Base-by-base conservation (phyloP, 2,797 vertebrate species). In the Fratercula arctica region DNA sequence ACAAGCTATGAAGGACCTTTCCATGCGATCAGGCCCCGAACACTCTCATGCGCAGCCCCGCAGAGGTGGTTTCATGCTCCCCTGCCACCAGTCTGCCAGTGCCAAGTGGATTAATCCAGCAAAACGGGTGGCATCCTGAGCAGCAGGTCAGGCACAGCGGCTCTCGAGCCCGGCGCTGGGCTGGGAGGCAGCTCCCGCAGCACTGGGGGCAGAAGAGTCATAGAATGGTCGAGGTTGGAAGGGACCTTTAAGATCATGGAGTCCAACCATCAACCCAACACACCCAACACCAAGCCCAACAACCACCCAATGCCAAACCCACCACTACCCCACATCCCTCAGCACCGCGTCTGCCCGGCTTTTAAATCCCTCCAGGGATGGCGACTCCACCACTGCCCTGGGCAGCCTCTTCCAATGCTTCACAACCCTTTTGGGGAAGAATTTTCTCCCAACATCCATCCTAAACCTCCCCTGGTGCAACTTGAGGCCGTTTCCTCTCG, bases 11-110 rank as follows among this genome's bases (percentile, higher is more conserved):
- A 53, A 66, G 59, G 66, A 64, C 16, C 28, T n/a, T 51, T 45
- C 35, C 2, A 0, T 4, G 33, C 3, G 3, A 16, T 16, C 46
- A n/a, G 46, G 33, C 43, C 18, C 35, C 29, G 3, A 54, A 56
- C 1, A 14, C 20, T 72, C 50, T 12, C 59, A 12, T 1, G 6
- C 39, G 2, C 14, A 25, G 18, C 41, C 16, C 0, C 2, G 25
- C 3, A 2, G 41, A 46, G 41, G 13, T 10, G 50, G 50, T 33
- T 35, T 24, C 13, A 2, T 2, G 18, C 39, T 77, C 46, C 29
- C 25, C 61, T 16, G 39, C 28, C 1, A 2, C 24, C 61, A 28
- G 21, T 3, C 28, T 37, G 48, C 54, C 50, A 19, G 33, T 4
- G 24, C 39, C n/a, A 39, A 54, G 48, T 6, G 57, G n/a, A 69